Conservation (phyloP, 2,113 vertebrate species). For the Crotalus tigris region DNA sequence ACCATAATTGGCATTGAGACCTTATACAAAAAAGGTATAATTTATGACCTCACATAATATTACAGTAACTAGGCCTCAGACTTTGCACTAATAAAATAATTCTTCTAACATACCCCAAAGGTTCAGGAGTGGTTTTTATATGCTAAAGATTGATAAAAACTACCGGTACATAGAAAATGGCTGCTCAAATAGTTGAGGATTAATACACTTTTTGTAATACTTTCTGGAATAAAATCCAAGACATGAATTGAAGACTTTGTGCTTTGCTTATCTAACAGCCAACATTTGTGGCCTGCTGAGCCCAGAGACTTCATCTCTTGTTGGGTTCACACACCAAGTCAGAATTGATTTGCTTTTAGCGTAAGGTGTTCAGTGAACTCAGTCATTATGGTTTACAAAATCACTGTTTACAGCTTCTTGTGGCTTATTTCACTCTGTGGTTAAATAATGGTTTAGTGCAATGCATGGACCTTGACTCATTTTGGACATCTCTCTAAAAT, state of each 20-base stretch:
- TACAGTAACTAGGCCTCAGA: neutral
- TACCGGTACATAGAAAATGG: neutral
- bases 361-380: neutral
- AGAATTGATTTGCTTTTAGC: neutral
- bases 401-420: neutral
- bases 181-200: neutral
- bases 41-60: neutral
- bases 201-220: neutral
- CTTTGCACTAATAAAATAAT: neutral
- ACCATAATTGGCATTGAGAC: neutral
- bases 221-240: neutral
- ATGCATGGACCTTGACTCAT: neutral
- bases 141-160: neutral
- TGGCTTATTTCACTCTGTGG: neutral
- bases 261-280: neutral
- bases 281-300: neutral
- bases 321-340: neutral
- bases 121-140: neutral
- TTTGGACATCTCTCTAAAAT: neutral
- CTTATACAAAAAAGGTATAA: neutral
- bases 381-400: neutral
- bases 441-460: neutral
- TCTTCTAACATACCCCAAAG: neutral
- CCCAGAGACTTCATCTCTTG: neutral
- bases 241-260: neutral